Percentiles rank a stretch among this genome's conserved stretches.
phyloP scores from a whole-genome alignment of 2,888 invertebrate species.

The Ormyrus rosae region DNA sequence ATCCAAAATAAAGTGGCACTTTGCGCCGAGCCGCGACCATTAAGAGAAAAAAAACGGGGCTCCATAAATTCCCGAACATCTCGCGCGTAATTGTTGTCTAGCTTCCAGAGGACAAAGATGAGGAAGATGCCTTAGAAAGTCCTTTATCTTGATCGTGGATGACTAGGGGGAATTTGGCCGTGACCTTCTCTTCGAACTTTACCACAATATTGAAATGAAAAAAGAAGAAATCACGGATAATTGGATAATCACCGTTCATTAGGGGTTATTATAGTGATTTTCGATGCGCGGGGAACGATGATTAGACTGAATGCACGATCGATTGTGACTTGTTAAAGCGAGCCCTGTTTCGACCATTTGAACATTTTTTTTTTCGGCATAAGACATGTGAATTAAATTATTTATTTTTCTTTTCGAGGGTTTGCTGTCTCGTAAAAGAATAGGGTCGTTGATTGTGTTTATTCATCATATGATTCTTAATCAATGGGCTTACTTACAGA shows the following conservation, averaged over 20 bases:
- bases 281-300: slow-evolving; percentile 30
- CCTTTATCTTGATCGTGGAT: slow-evolving; percentile 22
- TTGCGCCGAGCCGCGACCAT: slow-evolving; percentile 4
- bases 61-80: slow-evolving; percentile 4
- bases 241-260: slow-evolving; percentile 51
- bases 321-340: slow-evolving; percentile 48
- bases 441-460: too few species aligned
- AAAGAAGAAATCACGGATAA: slow-evolving; percentile 23
- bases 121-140: slow-evolving; percentile 19
- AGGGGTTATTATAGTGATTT: slow-evolving; percentile 44
- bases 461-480: too few species aligned
- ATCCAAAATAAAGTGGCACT: slow-evolving; percentile 29
- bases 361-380: slow-evolving; percentile 28
- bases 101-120: neutral
- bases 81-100: slow-evolving; percentile 6
- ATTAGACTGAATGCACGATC: slow-evolving; percentile 36
- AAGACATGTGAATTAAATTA: neutral
- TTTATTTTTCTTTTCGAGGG: neutral
- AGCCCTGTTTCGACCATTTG: slow-evolving; percentile 21
- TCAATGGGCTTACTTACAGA: too few species aligned
- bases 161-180: slow-evolving; percentile 30
- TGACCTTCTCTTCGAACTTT: slow-evolving; percentile 32
- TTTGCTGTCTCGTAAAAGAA: neutral
- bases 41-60: neutral
- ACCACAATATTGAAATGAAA: neutral